Percentiles rank a stretch among this genome's conserved stretches.
Evolutionary conservation across 2,113 vertebrate species (phyloP).

Genomic region (Machaerirhynchus nigripectus): DNA sequence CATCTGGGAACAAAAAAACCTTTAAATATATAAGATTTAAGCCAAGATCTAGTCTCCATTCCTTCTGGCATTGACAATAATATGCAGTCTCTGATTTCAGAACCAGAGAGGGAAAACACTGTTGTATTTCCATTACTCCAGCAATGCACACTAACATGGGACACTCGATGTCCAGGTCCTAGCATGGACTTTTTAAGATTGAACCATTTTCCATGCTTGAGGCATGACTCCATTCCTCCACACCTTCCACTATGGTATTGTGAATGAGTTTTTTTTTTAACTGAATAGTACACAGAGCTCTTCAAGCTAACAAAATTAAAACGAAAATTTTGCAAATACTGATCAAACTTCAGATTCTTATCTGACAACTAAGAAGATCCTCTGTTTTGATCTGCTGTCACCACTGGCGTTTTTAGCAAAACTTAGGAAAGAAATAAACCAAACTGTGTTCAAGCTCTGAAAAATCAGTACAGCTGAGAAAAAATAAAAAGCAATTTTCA

Average conservation of each 20-base stretch:
- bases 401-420: background rate
- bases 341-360: background rate
- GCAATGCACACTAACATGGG: fast-evolving
- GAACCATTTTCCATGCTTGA: background rate
- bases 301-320: background rate
- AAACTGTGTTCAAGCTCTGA: background rate
- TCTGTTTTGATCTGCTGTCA: fast-evolving
- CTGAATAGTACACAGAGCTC: background rate
- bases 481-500: background rate
- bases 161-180: background rate
- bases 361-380: background rate
- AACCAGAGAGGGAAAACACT: background rate
- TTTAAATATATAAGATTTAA: background rate
- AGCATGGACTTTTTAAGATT: background rate
- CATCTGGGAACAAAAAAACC: background rate
- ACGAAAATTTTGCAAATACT: background rate
- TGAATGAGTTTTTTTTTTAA: background rate
- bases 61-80: background rate
- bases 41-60: background rate
- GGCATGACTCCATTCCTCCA: background rate
- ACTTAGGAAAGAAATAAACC: background rate
- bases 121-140: background rate
- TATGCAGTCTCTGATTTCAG: background rate
- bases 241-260: background rate
- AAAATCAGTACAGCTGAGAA: background rate